These are phyloP conservation scores for Blomia tropicalis DNA, from an alignment of 2,888 invertebrate genomes.

Conservation along the genomic window DNA sequence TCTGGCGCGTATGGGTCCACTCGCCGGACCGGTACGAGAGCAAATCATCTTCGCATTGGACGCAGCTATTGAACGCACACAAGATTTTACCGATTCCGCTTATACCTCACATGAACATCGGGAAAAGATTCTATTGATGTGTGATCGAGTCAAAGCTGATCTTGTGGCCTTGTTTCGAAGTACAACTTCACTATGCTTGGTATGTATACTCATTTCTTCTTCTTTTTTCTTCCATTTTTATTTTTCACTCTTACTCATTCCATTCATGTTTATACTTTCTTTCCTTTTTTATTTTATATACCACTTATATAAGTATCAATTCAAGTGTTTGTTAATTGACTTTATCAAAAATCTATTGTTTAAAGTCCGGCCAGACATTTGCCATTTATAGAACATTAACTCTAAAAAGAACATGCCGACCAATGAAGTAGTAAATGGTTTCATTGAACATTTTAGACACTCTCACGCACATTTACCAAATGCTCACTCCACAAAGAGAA, in stretches of 20 bases:
- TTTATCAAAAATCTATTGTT: no score
- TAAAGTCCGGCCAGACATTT: no score
- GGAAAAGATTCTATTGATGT: slow-evolving; percentile 70
- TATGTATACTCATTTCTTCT: slow-evolving; percentile 37
- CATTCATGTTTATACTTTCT: no score
- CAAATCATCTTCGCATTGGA: slow-evolving; percentile 71
- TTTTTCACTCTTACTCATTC: neutral
- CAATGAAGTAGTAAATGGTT: no score
- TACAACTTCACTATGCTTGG: slow-evolving; percentile 53
- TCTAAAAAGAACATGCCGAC: no score
- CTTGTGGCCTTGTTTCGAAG: slow-evolving; percentile 66
- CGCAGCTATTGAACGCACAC: slow-evolving; percentile 74
- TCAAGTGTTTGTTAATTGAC: no score
- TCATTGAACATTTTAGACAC: no score
- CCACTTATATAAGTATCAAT: no score
- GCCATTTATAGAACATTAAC: no score
- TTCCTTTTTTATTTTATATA: neutral
- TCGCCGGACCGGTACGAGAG: slow-evolving; percentile 50
- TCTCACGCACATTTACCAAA: no score
- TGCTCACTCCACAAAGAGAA: no score
- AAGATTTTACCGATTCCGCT: slow-evolving; percentile 96
- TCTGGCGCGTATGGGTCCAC: slow-evolving; percentile 62
- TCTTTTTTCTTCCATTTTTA: no score
- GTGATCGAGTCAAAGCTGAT: slow-evolving; percentile 78
- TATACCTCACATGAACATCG: slow-evolving; percentile 94